Evolutionary conservation across 2,888 invertebrate species (phyloP), one percentile per base, ranked within the genome.

Genomic region (Trichacis sp.): DNA sequence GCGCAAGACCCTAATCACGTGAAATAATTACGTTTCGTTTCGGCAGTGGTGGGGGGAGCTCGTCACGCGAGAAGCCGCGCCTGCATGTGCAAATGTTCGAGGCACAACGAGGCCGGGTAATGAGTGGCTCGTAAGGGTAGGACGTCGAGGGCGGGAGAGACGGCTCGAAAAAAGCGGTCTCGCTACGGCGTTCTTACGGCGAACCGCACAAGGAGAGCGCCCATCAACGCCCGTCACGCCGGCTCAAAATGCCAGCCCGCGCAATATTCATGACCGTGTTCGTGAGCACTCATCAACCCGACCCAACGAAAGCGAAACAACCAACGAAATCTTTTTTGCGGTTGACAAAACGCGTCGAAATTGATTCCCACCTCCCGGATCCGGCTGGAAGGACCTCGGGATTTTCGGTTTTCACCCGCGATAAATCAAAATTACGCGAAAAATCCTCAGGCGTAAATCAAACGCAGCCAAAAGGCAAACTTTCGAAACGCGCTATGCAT

Each of bases 1-100:
- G n/a, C n/a, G 49, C 19, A 42, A 47, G 54, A 51, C 47, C 49
- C 79, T 82, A 81, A 81, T 81, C 81, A 80, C 72, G 77, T 74
- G 74, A 81, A 81, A 81, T 80, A 81, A 82, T 82, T 82, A 78
- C 75, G 75, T 80, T 81, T 79, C 77, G 78, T 80, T 79, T 80
- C 75, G 75, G 77, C 73, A 75, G 74, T 65, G 58, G 61, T 51
- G 48, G 61, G 58, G 59, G 52, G 72, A 68, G 70, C 74, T 72
- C 77, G 79, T 79, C 81, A 82, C 81, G 81, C 81, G 74, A 82
- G 62, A 53, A 54, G 40, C 45, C 47, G 29, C 40, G 54, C 54
- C 40, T 46, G 24, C 48, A 57, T 53, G 55, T 56, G n/a, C n/a
- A 58, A 53, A 64, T 60, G 52, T 45, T 43, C 54, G 64, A 63